Base-by-base conservation (phyloP, 2,888 invertebrate species). In the Heliothis peltigera region DNA sequence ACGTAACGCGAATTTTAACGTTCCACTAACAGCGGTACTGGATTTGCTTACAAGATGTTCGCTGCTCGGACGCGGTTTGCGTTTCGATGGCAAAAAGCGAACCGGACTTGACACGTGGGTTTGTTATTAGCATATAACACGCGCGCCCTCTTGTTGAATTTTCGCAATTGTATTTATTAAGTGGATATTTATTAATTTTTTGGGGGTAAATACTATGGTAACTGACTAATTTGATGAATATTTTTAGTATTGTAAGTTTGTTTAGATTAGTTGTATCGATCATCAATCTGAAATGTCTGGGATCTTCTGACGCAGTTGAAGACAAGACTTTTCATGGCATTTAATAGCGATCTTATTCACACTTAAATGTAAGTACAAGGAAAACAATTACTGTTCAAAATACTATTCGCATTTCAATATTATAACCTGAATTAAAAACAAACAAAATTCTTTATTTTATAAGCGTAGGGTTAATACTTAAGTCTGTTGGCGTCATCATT, bases 1-100 rank as follows among this genome's bases (percentile, higher is more conserved):
- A 70, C 75, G 72, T 77, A 78, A 80, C 81, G 78, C 75, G 64
- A 77, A 63, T 72, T 75, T 77, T 81, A 64, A 79, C 74, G 70
- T 79, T 74, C 28, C n/a, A n/a, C n/a, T n/a, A n/a, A 63, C 66
- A 60, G 60, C 42, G 60, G 59, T 57, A 63, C 52, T 62, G 44
- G 22, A 62, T 60, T 64, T 70, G 49, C 15, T 39, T 32, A 47
- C 65, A 70, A 67, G 64, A 51, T 42, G 63, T 59, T 15, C 43
- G 35, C 25, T 54, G 52, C 64, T 66, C 66, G 46, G 59, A 59
- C 55, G 59, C 49, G 60, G 65, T 69, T 75, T 68, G 51, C 55
- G 65, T 78, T 77, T 58, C 53, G 51, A 60, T 69, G 46, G 63
- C 55, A 52, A 72, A 75, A 68, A 65, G 55, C 35, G 53, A 75